A percentile compares a stretch with the other conserved stretches of the same genome.
phyloP scores from a whole-genome alignment of 2,113 vertebrate species.

The Indicator indicator region DNA sequence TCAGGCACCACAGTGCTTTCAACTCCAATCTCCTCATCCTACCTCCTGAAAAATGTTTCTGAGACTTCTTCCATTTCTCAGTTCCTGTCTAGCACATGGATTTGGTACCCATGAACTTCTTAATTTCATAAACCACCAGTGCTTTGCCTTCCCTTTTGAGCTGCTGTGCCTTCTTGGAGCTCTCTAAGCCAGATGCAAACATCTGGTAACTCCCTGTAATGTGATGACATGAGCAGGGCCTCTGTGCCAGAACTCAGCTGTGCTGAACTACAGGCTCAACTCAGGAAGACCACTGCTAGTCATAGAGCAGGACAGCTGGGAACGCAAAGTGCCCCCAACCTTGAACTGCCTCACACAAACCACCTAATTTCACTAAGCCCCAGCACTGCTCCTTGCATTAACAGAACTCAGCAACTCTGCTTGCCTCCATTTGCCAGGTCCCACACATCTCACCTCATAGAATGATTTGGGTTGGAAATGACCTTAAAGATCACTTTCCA shows the following conservation, averaged over 20 bases:
- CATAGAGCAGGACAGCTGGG: neutral
- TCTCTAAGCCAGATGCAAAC: constrained; percentile 10
- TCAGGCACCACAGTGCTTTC: constrained; percentile 37
- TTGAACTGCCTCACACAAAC: neutral
- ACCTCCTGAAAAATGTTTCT: neutral
- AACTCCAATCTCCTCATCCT: constrained; percentile 32
- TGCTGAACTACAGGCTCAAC: neutral
- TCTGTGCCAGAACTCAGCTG: neutral
- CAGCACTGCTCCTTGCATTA: fast-evolving
- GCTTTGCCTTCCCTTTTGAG: constrained; percentile 29
- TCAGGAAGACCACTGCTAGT: neutral
- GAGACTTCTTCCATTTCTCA: constrained; percentile 13
- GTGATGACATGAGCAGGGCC: neutral
- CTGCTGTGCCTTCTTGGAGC: constrained; percentile 13
- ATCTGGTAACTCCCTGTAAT: constrained; percentile 47
- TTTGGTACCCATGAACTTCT: constrained; percentile 38
- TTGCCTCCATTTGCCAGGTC: neutral
- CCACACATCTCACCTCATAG: neutral
- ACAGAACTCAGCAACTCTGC: neutral
- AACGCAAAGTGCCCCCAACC: neutral
- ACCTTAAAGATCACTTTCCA: no score
- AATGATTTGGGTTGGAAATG: no score
- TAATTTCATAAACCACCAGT: constrained; percentile 68
- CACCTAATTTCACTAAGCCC: neutral
- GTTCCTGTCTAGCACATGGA: neutral